Evolutionary conservation across 2,888 invertebrate species (phyloP), one percentile per base, ranked within the genome.

Genomic region (Cacoxenus indagator): DNA sequence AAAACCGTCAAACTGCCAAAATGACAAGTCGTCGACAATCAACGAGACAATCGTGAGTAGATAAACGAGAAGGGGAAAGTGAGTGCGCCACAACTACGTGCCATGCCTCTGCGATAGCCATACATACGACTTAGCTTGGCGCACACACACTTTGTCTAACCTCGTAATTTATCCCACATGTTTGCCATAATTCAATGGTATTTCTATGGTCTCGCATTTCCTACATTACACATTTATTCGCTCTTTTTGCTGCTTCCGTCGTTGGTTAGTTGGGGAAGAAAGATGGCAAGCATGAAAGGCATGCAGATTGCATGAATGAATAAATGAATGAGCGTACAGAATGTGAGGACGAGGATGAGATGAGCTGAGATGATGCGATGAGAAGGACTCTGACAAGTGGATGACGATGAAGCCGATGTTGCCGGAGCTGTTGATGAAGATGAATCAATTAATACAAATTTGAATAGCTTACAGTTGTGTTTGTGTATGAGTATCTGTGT

Each of bases 91-190:
- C 71, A 77, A 74, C 77, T 80, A 73, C 76, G 76, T 78, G 78
- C 82, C 79, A 82, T 75, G 82, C 75, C 73, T 27, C 22, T 22
- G 22, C 51, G 19, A 51, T 8, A 4, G 22, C 9, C 11, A 22
- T 11, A n/a, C n/a, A n/a, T n/a, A n/a, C n/a, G n/a, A n/a, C n/a
- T n/a, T 51, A 19, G 6, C 51, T 51, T 22, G 22, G 3, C 17
- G 22, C 17, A 2, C 70, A 51, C 69, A 72, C 76, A 72, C 70
- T 75, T 64, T 74, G 72, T 76, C 73, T 67, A 71, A 78, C 69
- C 75, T 74, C 78, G 81, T 82, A 82, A 80, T 82, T 80, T 80
- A 82, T 80, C 79, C 81, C 76, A 78, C 81, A 82, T 80, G 81
- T 76, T 80, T 82, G 78, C 81, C 83, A 80, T 80, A 80, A 80